These are phyloP conservation scores for Anoura caudifer DNA, from an alignment of 2,113 vertebrate species.

Conservation along the genomic window DNA sequence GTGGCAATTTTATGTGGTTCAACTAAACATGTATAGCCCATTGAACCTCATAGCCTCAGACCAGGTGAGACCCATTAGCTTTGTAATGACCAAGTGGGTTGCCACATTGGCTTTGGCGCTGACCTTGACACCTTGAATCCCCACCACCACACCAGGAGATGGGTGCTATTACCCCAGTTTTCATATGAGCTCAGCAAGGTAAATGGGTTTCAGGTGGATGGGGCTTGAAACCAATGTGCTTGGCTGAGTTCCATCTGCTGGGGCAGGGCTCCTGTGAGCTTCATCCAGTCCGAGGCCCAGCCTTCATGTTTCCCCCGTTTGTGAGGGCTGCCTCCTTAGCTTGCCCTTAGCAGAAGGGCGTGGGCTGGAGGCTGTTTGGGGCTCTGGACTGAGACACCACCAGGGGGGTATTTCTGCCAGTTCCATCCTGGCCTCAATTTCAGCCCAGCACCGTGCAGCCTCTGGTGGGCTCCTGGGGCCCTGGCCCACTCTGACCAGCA, in stretches of 20 bases:
- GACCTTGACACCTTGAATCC: neutral
- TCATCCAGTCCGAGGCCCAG: fast-evolving
- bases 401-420: neutral
- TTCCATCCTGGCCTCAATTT: neutral
- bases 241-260: too few species aligned
- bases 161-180: neutral
- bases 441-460: neutral
- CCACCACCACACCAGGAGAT: neutral
- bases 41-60: too few species aligned
- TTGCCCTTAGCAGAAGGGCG: neutral
- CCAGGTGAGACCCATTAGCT: neutral
- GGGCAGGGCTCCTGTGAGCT: neutral
- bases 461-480: neutral
- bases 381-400: neutral
- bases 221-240: neutral
- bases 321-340: neutral
- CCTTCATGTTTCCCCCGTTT: neutral
- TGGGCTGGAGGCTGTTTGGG: neutral
- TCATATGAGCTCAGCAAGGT: neutral
- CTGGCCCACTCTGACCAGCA: fast-evolving
- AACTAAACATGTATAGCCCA: neutral
- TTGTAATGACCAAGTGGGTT: neutral
- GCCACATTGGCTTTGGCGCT: neutral
- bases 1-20: neutral
- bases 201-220: neutral